Evolutionary conservation across 2,888 invertebrate species (phyloP), one percentile per base, ranked within the genome.

Genomic region (Nemotelus nigrinus): DNA sequence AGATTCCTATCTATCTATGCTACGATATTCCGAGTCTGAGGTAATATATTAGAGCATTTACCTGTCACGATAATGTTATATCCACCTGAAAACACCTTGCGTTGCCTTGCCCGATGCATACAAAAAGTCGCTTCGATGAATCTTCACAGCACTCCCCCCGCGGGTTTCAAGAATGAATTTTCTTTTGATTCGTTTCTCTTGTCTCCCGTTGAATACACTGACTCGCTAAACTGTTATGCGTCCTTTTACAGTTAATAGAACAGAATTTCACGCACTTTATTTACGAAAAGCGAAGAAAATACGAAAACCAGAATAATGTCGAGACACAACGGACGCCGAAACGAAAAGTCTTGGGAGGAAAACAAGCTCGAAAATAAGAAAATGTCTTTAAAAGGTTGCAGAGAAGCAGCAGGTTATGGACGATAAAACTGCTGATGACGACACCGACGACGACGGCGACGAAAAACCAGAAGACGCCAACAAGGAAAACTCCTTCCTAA

Each of bases 121-220:
- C 10, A 53, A 10, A 53, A 39, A 58, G 25, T 25, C 58, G 25
- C 39, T 58, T 58, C 4, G 4, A 58, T 58, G 58, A 58, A 58
- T 2, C 5, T 39, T 10, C 39, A 58, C 25, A 3, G 4, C 58
- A 10, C n/a, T 58, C 58, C n/a, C 39, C 58, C 58, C 39, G 39
- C 58, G 39, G 58, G 58, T 58, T 68, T 50, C 68, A 68, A 68
- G 68, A 68, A 68, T 68, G 68, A 68, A 68, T 68, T 68, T 68
- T 50, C 68, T 39, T 68, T 50, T 50, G n/a, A 25, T 50, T 63
- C 63, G 63, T 39, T 43, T 43, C 63, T 63, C 25, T 25, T 25
- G 25, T 25, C 25, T 25, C 25, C 25, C 25, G 25, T 25, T 25
- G 25, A 25, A 25, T 25, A 25, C 25, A 25, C 25, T 25, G 25